phyloP scores from a whole-genome alignment of 2,888 invertebrate genomes.

The Scaeva pyrastri region DNA sequence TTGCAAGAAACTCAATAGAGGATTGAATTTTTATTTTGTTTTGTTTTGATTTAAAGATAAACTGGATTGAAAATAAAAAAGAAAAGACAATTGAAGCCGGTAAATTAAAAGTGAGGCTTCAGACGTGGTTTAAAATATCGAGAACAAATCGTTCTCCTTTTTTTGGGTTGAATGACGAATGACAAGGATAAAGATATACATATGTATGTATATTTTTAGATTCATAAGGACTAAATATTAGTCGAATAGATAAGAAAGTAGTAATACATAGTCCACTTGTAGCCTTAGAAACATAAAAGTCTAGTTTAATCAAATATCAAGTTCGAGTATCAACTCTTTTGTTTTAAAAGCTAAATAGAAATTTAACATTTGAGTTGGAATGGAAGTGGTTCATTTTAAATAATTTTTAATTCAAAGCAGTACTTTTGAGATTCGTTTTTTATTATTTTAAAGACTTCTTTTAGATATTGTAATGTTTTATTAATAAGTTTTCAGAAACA shows the following conservation, averaged over 20 bases:
- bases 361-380: too few relatives aligned
- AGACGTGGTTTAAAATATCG: not conserved
- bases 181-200: too few relatives aligned
- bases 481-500: too few relatives aligned
- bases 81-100: not conserved
- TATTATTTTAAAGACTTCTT: too few relatives aligned
- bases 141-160: not conserved
- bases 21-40: not conserved
- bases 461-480: too few relatives aligned
- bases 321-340: slow-evolving; percentile 5
- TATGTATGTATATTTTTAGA: too few relatives aligned
- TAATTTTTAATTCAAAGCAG: too few relatives aligned
- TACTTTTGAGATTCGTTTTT: too few relatives aligned
- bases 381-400: too few relatives aligned
- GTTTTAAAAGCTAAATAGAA: not conserved
- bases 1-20: not conserved
- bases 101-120: not conserved
- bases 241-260: too few relatives aligned
- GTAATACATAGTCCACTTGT: too few relatives aligned
- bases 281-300: not conserved
- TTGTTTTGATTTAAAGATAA: not conserved
- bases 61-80: not conserved
- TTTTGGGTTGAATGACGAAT: not conserved
- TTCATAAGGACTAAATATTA: too few relatives aligned
- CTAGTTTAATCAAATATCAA: not conserved